Base-by-base conservation (phyloP, 2,888 invertebrate species). In the Campoplex capitator region DNA sequence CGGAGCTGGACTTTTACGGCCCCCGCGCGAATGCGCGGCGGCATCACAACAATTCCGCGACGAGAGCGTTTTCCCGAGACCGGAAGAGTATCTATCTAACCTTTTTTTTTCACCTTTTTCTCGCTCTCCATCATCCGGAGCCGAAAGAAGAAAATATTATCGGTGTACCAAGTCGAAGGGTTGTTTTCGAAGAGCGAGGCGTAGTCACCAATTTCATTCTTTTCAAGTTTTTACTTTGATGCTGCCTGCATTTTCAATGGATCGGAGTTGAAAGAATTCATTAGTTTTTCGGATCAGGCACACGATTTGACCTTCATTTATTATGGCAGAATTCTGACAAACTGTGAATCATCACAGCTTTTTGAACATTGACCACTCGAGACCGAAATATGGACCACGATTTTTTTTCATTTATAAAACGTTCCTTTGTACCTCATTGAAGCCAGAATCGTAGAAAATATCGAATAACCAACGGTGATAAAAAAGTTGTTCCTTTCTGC, bases 1-100 rank as follows among this genome's bases (percentile, higher is more conserved):
- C 87, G 84, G 74, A 45, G 82, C 23, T 78, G 84, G 82, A 87
- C 82, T 87, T 87, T 87, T 84, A 85, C 85, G 83, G 77, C 85
- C 70, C 80, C 74, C 79, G 67, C 62, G 75, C 48, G 70, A 58
- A 56, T 70, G 70, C 74, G 81, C 74, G 74, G 79, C 79, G 58
- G 70, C 68, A 51, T 68, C 78, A 28, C 45, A 65, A 78, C 77
- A 75, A 81, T 84, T 62, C 16, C 77, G 62, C 86, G 86, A 86
- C 74, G 70, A 79, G 70, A 74, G 70, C 78, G 75, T 78, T 87
- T 87, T 82, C 82, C 73, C 73, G 79, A 87, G 80, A 86, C 78
- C 88, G 87, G 87, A 87, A 85, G 81, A 75, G 54, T 23, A 13
- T 71, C 70, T 62, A 81, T 38, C 65, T 65, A 45, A 38, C n/a